Evolutionary conservation across 2,797 vertebrate species (phyloP).

Genomic region (Pseudochaenichthys georgianus): DNA sequence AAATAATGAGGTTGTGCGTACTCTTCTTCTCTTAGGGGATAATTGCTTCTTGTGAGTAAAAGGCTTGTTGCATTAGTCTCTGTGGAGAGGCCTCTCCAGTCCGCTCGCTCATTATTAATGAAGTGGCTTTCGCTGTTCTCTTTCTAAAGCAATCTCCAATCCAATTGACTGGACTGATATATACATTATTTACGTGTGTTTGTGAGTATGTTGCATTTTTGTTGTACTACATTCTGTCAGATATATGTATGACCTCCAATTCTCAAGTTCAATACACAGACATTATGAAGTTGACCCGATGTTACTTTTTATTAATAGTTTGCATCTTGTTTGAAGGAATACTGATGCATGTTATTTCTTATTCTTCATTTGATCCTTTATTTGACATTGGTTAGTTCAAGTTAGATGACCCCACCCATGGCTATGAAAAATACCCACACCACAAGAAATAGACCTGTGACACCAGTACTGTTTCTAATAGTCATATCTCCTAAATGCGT

Average conservation of each 20-base stretch:
- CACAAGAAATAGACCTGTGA: too few species aligned
- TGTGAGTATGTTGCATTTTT: neutral
- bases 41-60: too few species aligned
- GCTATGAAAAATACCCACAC: neutral
- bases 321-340: too few species aligned
- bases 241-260: neutral
- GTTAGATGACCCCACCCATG: too few species aligned
- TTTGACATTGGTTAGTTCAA: too few species aligned
- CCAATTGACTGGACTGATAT: constrained; percentile 23
- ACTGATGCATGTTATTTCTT: too few species aligned
- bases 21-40: too few species aligned
- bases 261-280: neutral
- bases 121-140: constrained; percentile 41
- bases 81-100: constrained; percentile 43
- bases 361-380: too few species aligned
- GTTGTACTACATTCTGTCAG: neutral
- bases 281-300: too few species aligned
- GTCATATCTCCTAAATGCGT: neutral
- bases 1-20: constrained; percentile 47
- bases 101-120: constrained; percentile 52
- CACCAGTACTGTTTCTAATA: too few species aligned
- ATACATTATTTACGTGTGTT: constrained; percentile 26
- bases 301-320: too few species aligned
- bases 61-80: constrained; percentile 38
- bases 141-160: constrained; percentile 34